Base-by-base conservation (phyloP, 2,888 invertebrate genomes). In the Monopis laevigella region DNA sequence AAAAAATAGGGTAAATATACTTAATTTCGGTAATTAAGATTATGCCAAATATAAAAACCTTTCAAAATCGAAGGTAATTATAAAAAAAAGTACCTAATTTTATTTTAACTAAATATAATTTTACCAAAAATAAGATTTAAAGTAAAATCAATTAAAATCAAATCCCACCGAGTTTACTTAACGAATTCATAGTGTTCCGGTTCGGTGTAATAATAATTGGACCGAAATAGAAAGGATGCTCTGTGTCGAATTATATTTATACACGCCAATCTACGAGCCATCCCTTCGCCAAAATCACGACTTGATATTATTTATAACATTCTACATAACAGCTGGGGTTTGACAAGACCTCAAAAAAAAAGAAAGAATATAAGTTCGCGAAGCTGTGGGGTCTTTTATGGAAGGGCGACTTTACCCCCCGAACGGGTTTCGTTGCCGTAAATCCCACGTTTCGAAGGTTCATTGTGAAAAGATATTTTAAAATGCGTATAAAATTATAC, bases 401-500 rank as follows among this genome's bases (percentile, higher is more conserved):
- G 34, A 19, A 32, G 32, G 32, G 32, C 17, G 8, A 16, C 6
- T 16, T 32, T 12, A 21, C 36, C 36, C 77, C 77, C 71, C 62
- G 70, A 78, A 80, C 78, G 78, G 78, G 78, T 78, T 39, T 62
- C 62, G 54, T 56, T 55, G 54, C 59, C 67, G 69, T 74, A 77
- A 77, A 74, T 80, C 80, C 77, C 80, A 80, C 80, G 80, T 73
- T 70, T 27, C 41, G 36, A 43, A 29, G 21, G 36, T 17, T 29
- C 65, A 53, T 59, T 67, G 62, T 72, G 65, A 73, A 77, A 71
- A 72, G 72, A 74, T 60, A 66, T 73, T 78, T 78, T 78, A 75
- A 80, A 80, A 78, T 62, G 78, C 74, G 78, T 78, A 77, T 74
- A 73, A 77, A 75, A 74, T 75, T 74, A 78, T 78, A 71, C 70